phyloP scores from a whole-genome alignment of 2,797 vertebrate genomes.

The Tamandua tetradactyla region DNA sequence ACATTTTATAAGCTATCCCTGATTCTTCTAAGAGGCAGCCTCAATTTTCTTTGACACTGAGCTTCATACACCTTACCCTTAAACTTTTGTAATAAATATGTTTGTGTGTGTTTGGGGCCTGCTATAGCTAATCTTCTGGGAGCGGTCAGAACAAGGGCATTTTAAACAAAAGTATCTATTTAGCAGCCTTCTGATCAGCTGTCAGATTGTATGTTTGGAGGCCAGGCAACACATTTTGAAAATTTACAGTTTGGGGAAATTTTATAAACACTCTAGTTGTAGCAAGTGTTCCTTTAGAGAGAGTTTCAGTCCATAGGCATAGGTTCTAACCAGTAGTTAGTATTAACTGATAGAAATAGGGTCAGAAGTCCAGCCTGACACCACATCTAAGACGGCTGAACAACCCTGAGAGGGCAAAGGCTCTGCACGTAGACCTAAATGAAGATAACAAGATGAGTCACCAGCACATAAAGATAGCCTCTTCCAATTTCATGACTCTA shows the following conservation, averaged over 20 bases:
- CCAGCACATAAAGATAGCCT: neutral
- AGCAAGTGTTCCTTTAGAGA: neutral
- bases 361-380: conserved; percentile 50
- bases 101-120: neutral
- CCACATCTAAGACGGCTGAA: neutral
- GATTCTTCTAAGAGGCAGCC: too few relatives aligned
- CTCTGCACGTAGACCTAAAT: neutral
- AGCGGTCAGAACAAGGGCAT: neutral
- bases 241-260: neutral
- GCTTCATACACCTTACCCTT: neutral
- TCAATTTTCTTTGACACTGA: too few relatives aligned
- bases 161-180: neutral
- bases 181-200: neutral
- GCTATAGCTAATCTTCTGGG: neutral
- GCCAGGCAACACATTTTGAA: neutral
- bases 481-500: neutral
- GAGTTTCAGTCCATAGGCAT: neutral
- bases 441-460: conserved; percentile 38
- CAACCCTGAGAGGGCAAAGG: conserved; percentile 50
- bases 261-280: neutral
- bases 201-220: neutral
- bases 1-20: too few relatives aligned
- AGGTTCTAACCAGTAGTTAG: neutral
- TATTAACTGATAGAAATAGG: conserved; percentile 28
- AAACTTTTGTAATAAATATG: neutral